Base-by-base conservation (phyloP, 1,140 invertebrate species). In the Marisa cornuarietis region DNA sequence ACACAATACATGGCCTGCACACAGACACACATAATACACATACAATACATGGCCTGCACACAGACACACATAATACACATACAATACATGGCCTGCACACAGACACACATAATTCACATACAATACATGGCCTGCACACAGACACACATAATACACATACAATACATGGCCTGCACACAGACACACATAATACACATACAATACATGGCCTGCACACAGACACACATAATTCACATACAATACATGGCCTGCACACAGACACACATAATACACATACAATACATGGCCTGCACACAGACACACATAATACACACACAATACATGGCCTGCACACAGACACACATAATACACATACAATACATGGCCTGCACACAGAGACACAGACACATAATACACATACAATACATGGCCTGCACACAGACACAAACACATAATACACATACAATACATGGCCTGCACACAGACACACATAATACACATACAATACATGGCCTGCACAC, bases 31-130 rank as follows among this genome's bases (percentile, higher is more conserved):
- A 24, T n/a, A 1, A 11, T n/a, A 68, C 65, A 13, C 1, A 11
- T 68, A n/a, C 65, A n/a, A n/a, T n/a, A n/a, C n/a, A n/a, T n/a
- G 76, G 76, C 0, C 76, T 77, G 75, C 6, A 8, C 65, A 68
- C 65, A n/a, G 1, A 68, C 22, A 68, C 65, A 68, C 22, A 24
- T n/a, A 1, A 11, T n/a, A 68, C 65, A 13, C 1, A 11, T 68
- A n/a, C 65, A n/a, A n/a, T n/a, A n/a, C n/a, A n/a, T n/a, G 76
- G 76, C 0, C 76, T 77, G 75, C 6, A 8, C 65, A 68, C 65
- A n/a, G 1, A 68, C 22, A 68, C 65, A 68, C 22, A 24, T n/a
- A 1, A 11, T n/a, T 8, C 65, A 13, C 1, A 11, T 68, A n/a
- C 65, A n/a, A n/a, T n/a, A n/a, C n/a, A n/a, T n/a, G 76, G 76